A percentile compares a stretch with the other conserved stretches of the same genome.
phyloP scores from a whole-genome alignment of 2,888 invertebrate species.

The Euplagia quadripunctaria region DNA sequence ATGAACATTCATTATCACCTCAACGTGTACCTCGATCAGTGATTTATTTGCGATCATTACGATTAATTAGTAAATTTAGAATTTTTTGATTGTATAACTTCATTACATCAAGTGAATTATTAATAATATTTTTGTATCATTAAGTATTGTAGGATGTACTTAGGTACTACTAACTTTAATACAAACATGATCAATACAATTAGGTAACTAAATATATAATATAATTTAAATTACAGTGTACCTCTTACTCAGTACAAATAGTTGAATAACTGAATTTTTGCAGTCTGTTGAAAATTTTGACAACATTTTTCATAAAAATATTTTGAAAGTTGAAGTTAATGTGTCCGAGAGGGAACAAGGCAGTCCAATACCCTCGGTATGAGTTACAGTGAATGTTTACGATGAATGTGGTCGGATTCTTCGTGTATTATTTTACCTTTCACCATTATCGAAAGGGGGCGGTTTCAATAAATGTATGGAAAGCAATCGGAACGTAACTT shows the following conservation, averaged over 20 bases:
- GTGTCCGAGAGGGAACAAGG: too few relatives aligned
- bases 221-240: neutral
- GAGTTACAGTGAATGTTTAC: too few relatives aligned
- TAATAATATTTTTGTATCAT: neutral
- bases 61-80: neutral
- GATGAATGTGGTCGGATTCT: neutral
- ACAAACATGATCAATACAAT: neutral
- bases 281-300: neutral
- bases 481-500: neutral
- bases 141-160: neutral
- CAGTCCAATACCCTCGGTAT: too few relatives aligned
- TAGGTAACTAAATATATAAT: neutral
- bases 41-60: neutral
- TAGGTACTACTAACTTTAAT: neutral
- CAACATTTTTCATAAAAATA: too few relatives aligned
- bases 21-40: neutral
- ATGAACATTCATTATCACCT: neutral
- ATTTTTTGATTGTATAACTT: neutral
- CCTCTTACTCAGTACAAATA: neutral
- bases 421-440: neutral
- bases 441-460: neutral
- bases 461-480: neutral
- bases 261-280: neutral
- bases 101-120: neutral
- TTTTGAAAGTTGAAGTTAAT: too few relatives aligned